Evolutionary conservation across 2,888 invertebrate species (phyloP), one percentile per base, ranked within the genome.

Genomic region (Agrochola circellaris): DNA sequence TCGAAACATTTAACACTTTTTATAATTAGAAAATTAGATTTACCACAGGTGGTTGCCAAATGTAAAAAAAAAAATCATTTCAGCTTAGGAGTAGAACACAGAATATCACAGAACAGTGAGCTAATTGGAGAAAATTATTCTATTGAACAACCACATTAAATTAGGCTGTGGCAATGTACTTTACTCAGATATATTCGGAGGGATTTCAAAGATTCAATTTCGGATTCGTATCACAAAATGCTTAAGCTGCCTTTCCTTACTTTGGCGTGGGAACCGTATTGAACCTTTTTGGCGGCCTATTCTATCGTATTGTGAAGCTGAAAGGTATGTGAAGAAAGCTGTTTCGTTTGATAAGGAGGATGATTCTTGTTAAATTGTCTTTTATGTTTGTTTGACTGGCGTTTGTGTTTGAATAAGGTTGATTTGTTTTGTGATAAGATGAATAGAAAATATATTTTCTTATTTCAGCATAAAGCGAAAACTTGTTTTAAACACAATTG

Each of bases 201-300:
- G 77, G 75, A 77, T 84, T 84, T 80, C 74, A 72, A 79, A 82
- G 76, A 85, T 82, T 79, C 85, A 83, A 88, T 88, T 85, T 87
- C 65, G 67, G 67, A 75, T 84, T 77, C 72, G 69, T 75, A 80
- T 80, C 76, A 75, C 77, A 76, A 78, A 88, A 84, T 86, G 71
- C 79, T 65, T 80, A 71, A 77, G 83, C 80, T 79, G 83, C 79
- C 75, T 67, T 77, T 67, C 73, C 73, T 66, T 76, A 65, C 60
- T 51, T 73, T 23, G 66, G 65, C 75, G n/a, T 51, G 51, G 66
- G 70, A 71, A 66, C 48, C 76, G 56, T 75, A 85, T 87, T 77
- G 81, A 84, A 86, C 88, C 88, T 82, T 82, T 86, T 85, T 81
- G 77, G 82, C 84, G 79, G 72, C 66, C 79, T 81, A 73, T 82